Conservation (phyloP, 2,888 invertebrate genomes). For the Drosophila recens region DNA sequence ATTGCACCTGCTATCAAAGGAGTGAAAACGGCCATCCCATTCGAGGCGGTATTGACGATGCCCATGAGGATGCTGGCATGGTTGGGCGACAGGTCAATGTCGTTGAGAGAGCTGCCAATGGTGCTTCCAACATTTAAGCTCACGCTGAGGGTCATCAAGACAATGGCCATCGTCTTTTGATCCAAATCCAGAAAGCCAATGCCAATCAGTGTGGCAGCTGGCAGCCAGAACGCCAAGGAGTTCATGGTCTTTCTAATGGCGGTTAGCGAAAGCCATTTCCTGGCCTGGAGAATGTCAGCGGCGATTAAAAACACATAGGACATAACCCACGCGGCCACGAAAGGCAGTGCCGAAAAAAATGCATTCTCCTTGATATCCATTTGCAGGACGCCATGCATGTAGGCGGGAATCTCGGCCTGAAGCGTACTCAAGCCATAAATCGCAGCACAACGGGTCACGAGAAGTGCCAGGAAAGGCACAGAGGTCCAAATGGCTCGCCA, state of each 20-base stretch:
- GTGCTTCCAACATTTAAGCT: conserved; percentile 83
- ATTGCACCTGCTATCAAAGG: conserved; percentile 87
- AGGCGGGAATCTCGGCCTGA: conserved; percentile 89
- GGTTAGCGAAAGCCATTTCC: conserved; percentile 80
- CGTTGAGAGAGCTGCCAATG: conserved; percentile 86
- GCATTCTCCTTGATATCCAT: conserved; percentile 87
- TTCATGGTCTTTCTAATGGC: conserved; percentile 74
- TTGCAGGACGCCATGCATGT: conserved; percentile 88
- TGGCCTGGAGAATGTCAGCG: conserved; percentile 85
- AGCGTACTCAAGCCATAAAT: conserved; percentile 90
- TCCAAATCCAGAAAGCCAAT: conserved; percentile 86
- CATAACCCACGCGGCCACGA: conserved; percentile 86
- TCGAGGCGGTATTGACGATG: conserved; percentile 88
- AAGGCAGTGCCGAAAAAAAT: conserved; percentile 86
- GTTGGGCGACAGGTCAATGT: conserved; percentile 89
- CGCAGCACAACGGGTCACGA: conserved; percentile 86
- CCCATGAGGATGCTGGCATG: conserved; percentile 89
- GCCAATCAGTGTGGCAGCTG: conserved; percentile 86
- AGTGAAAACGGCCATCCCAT: conserved; percentile 87
- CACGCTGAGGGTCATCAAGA: conserved; percentile 87
- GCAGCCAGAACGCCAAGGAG: conserved; percentile 85
- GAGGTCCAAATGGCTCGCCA: conserved; percentile 88
- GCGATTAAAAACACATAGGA: conserved; percentile 85
- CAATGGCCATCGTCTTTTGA: conserved; percentile 85
- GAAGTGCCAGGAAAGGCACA: conserved; percentile 86